phyloP scores from a whole-genome alignment of 2,888 invertebrate genomes.

The Drosophila neutralis region DNA sequence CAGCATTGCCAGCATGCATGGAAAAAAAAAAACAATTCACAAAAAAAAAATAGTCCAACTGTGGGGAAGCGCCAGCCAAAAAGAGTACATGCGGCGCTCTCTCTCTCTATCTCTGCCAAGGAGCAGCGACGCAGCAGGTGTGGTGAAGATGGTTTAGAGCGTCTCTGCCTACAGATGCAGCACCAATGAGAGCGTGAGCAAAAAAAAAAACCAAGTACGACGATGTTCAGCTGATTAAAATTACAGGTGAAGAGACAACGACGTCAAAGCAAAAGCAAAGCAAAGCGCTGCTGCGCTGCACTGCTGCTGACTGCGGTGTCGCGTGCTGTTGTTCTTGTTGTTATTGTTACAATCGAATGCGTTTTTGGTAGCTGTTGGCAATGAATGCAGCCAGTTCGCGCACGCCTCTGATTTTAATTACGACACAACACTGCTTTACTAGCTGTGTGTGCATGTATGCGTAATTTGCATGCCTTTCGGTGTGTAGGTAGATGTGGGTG shows the following conservation, averaged over 20 bases:
- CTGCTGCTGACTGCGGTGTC: slow-evolving; percentile 32
- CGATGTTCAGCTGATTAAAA: slow-evolving; percentile 71
- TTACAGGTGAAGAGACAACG: slow-evolving; percentile 66
- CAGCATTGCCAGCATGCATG: slow-evolving; percentile 59
- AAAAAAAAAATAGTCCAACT: slow-evolving; percentile 4
- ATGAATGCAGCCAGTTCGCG: slow-evolving; percentile 69
- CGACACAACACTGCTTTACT: slow-evolving; percentile 50
- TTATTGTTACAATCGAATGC: slow-evolving; percentile 37
- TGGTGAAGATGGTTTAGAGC: slow-evolving; percentile 64
- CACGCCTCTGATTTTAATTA: slow-evolving; percentile 74
- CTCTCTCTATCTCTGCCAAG: slow-evolving; percentile 5
- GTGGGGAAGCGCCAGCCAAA: slow-evolving; percentile 29
- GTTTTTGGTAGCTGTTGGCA: slow-evolving; percentile 63
- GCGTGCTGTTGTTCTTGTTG: slow-evolving; percentile 38
- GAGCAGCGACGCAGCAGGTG: slow-evolving; percentile 68
- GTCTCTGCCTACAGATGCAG: slow-evolving; percentile 31
- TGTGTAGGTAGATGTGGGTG: slow-evolving; percentile 3
- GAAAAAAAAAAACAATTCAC: slow-evolving; percentile 11
- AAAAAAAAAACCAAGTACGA: slow-evolving; percentile 32
- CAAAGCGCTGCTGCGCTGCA: slow-evolving; percentile 16
- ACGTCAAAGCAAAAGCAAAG: slow-evolving; percentile 18
- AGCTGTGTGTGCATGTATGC: slow-evolving; percentile 8
- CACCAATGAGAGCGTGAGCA: slow-evolving; percentile 16
- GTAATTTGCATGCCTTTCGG: not conserved
- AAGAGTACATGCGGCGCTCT: slow-evolving; percentile 35